Base-by-base conservation (phyloP, 2,888 invertebrate genomes). In the Eumerus sabulonum region DNA sequence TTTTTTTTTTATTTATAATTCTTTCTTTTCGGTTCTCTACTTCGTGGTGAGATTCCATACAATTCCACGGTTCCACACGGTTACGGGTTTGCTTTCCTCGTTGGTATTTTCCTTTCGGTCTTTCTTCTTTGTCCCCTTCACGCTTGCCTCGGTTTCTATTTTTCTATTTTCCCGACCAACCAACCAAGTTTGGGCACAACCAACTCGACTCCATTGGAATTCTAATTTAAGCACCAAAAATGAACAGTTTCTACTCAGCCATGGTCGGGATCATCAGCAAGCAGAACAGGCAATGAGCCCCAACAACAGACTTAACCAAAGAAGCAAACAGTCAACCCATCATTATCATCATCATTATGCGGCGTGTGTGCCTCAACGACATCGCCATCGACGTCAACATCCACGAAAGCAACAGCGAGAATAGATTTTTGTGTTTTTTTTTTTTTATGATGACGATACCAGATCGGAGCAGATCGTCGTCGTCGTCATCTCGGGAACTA, bases 1-100 rank as follows among this genome's bases (percentile, higher is more conserved):
- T n/a, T n/a, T n/a, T n/a, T n/a, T n/a, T n/a, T n/a, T n/a, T n/a
- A 77, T 77, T 79, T 79, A 74, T 74, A 79, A 63, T 74, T 79
- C 70, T 79, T 79, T 74, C 68, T 60, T 64, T 68, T 62, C 27
- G 27, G 27, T 27, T 27, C 27, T 27, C 27, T 27, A 7, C 45
- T 68, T 59, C 42, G 2, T 50, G 12, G 36, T 70, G n/a, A n/a
- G n/a, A n/a, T n/a, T n/a, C n/a, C n/a, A n/a, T n/a, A n/a, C n/a
- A n/a, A n/a, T n/a, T n/a, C n/a, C n/a, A n/a, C n/a, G 27, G 27
- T 27, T 27, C 27, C 27, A 27, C 27, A 4, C 27, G 27, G 27
- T 7, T 27, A 27, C 27, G 7, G 54, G 57, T 63, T 64, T 79
- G 73, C 67, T 73, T 77, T 77, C 62, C 66, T 73, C 50, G 60